Evolutionary conservation across 2,888 invertebrate species (phyloP), one percentile per base, ranked within the genome.

Genomic region (Brachycybe producta): DNA sequence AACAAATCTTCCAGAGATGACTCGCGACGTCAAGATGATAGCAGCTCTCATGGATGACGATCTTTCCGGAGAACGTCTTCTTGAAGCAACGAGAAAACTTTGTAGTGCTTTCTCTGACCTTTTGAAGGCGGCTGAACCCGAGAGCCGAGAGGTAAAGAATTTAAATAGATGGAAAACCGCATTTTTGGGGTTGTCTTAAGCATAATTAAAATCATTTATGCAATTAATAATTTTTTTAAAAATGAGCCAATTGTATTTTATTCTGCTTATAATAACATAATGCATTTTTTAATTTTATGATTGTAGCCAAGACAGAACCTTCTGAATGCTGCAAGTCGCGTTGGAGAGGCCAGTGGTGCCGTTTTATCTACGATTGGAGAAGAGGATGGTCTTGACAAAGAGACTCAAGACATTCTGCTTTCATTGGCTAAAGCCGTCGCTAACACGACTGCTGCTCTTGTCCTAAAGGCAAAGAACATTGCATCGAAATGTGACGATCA

Each of bases 341-440:
- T 98, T 41, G 98, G 98, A 8, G 97, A 98, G 66, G 92, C 94
- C 0, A 92, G 92, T 52, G 87, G 91, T 42, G 83, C 85, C 61
- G 88, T 97, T 0, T 77, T 98, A 47, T 80, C 85, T 61, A 88
- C 87, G 48, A 92, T 94, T 65, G 88, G 87, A 15, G 90, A 91
- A 61, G 90, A 90, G 54, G 67, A 67, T 21, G 84, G 84, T n/a
- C 79, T 80, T 13, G 51, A 52, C 19, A 41, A 52, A 34, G 58
- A 60, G 49, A 55, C 57, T 5, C 61, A 71, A 73, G 97, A 98
- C 60, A 84, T 90, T 70, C 76, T 98, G 0, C 73, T 98, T 23
- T 84, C 87, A 0, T 73, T 95, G 57, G 97, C 97, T 5, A 97
- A 97, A 70, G 88, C 87, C 0, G 97, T 98, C 27, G 98, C 98